A percentile compares a stretch with the other conserved stretches of the same genome.
Evolutionary conservation across 2,888 invertebrate genomes (phyloP).

Genomic region (Himalopsyche anomala): DNA sequence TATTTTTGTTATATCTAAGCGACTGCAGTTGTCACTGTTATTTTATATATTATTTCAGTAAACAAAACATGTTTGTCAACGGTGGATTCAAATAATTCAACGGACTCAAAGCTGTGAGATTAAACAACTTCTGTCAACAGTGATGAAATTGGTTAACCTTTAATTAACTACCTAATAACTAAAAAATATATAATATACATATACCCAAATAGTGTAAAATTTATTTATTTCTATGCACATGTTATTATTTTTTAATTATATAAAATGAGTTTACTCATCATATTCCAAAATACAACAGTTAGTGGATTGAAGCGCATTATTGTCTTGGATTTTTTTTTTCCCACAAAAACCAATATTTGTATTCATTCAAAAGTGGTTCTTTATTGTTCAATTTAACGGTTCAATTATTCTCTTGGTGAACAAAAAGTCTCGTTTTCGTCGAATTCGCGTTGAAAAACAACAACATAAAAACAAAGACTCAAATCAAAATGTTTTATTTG

Average conservation of each 20-base stretch:
- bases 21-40: no score
- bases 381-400: conserved; percentile 15
- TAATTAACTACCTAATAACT: no score
- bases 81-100: no score
- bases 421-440: conserved; percentile 19
- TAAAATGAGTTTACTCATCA: neutral
- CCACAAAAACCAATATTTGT: neutral
- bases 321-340: neutral
- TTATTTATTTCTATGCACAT: neutral
- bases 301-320: neutral
- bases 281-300: neutral
- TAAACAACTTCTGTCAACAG: no score
- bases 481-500: conserved; percentile 27
- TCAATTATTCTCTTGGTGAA: neutral
- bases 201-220: no score
- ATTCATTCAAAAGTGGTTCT: conserved; percentile 9
- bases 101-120: no score
- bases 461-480: conserved; percentile 4
- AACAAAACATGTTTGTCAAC: no score
- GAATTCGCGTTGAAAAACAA: neutral
- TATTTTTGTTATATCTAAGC: no score
- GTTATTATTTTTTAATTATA: no score
- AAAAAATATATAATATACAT: no score
- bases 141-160: no score
- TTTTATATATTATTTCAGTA: no score